Percentiles rank a stretch among this genome's conserved stretches.
Conservation (phyloP, 2,113 vertebrate genomes). For the Terrapene triunguis region DNA sequence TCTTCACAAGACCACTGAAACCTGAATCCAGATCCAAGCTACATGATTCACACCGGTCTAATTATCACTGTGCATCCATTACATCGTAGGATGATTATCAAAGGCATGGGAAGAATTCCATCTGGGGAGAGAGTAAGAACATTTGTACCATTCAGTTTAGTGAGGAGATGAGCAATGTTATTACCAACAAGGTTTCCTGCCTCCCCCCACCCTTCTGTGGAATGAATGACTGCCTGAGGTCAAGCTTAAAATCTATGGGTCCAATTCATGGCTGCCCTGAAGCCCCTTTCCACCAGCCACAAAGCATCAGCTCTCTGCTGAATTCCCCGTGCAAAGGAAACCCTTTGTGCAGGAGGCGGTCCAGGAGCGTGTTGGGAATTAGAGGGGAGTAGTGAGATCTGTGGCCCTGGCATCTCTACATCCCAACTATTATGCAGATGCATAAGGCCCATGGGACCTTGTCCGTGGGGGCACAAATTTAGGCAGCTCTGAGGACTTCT, state of each 20-base stretch:
- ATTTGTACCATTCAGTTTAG: background rate
- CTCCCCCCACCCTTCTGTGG: background rate
- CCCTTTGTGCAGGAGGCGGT: background rate
- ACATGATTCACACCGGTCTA: background rate
- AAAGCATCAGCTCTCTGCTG: background rate
- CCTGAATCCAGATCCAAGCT: background rate
- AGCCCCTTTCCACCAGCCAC: background rate
- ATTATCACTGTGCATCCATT: background rate
- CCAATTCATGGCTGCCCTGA: background rate
- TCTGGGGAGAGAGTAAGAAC: background rate
- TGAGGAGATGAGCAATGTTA: background rate
- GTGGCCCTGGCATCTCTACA: background rate
- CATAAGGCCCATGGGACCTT: background rate
- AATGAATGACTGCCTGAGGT: rapidly evolving
- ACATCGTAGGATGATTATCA: background rate
- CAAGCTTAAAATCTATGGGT: background rate
- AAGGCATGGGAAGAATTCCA: background rate
- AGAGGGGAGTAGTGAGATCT: background rate
- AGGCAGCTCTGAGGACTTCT: background rate
- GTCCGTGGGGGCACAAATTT: rapidly evolving
- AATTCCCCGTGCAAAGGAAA: background rate
- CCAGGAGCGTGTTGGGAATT: background rate
- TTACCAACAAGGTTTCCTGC: background rate
- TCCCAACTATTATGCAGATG: background rate
- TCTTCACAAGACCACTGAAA: background rate